Conservation (phyloP, 2,888 invertebrate genomes). For the Ormia ochracea region DNA sequence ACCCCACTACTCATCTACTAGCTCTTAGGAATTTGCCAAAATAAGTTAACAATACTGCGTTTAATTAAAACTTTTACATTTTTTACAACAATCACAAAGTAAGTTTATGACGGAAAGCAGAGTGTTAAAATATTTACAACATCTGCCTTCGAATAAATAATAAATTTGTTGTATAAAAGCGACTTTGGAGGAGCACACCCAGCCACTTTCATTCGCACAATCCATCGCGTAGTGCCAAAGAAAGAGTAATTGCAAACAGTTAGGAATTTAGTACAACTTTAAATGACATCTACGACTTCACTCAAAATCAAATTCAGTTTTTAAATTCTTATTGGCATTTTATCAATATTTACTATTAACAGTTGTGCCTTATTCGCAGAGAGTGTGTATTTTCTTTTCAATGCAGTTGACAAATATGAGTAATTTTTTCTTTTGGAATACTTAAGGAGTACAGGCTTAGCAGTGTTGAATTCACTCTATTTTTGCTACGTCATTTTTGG, state of each 20-base stretch:
- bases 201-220: not conserved
- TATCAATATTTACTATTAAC: conserved; percentile 65
- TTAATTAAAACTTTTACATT: not conserved
- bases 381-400: not conserved
- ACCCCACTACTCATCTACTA: too few relatives aligned
- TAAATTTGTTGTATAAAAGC: conserved; percentile 38
- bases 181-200: too few relatives aligned
- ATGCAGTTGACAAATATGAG: conserved; percentile 11
- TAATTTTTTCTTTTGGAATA: not conserved
- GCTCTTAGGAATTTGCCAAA: too few relatives aligned
- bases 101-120: too few relatives aligned
- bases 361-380: conserved; percentile 37
- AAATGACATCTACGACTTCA: conserved; percentile 23
- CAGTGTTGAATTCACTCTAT: too few relatives aligned
- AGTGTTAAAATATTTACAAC: conserved; percentile 72
- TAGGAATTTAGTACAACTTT: conserved; percentile 30
- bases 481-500: too few relatives aligned
- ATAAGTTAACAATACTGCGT: not conserved
- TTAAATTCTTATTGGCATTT: conserved; percentile 54
- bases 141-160: conserved; percentile 28
- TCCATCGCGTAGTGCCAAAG: not conserved
- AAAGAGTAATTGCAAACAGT: not conserved
- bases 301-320: conserved; percentile 23
- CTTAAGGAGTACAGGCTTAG: too few relatives aligned
- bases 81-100: not conserved